Base-by-base conservation (phyloP, 2,888 invertebrate species). In the Laothoe populi region DNA sequence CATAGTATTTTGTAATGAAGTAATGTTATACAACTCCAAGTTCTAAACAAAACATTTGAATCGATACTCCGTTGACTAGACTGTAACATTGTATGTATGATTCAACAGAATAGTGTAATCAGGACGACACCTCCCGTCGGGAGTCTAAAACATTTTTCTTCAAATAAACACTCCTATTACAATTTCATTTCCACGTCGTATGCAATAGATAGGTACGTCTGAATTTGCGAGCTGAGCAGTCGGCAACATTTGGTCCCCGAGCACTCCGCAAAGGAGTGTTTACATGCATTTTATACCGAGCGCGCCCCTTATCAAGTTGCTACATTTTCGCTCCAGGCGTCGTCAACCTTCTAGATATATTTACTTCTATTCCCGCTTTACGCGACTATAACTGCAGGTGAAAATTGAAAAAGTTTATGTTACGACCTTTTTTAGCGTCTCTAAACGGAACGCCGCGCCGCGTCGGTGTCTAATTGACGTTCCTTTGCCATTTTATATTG, bases 341-440 rank as follows among this genome's bases (percentile, higher is more conserved):
- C 88, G 86, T 86, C 87, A 88, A 86, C 87, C 85, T 84, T 81
- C 79, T 78, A 81, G 82, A 84, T 85, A 88, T 87, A 87, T 88
- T 88, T 86, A 87, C 85, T 83, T 79, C 69, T 70, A 78, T 79
- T 77, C 81, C 77, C 81, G 80, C 85, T 90, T 91, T 88, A 90
- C 80, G 77, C 81, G 81, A 82, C 79, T 86, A 86, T 87, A 88
- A 88, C 85, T 87, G 84, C 82, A 89, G 86, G 88, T 89, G 90
- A 88, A 91, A 92, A 91, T 92, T 92, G 88, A 90, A 92, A 92
- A 92, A 90, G 87, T 91, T 90, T 88, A 89, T 84, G 87, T 90
- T 86, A 90, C 84, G 85, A 89, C 78, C 74, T 53, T 79, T 84
- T 88, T 87, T 87, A 85, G 82, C 82, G 80, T 86, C 86, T 77